Percentiles rank a stretch among this genome's conserved stretches.
Conservation (phyloP, 2,113 vertebrate genomes). For the Neomonachus schauinslandi region DNA sequence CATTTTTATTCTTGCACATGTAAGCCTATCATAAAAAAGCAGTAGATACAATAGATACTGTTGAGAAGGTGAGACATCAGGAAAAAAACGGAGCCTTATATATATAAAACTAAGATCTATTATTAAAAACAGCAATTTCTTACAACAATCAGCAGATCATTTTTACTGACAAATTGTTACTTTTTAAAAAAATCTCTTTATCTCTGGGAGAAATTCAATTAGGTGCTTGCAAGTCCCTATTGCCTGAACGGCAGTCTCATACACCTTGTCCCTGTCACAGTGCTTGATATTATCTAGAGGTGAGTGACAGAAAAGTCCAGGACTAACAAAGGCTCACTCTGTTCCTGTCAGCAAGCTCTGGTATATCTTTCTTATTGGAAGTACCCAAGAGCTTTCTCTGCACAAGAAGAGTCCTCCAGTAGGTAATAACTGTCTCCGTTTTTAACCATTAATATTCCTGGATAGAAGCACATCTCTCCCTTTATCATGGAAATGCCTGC, state of each 20-base stretch:
- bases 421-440: neutral
- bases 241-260: conserved; percentile 38
- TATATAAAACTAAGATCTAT: neutral
- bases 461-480: neutral
- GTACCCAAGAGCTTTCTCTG: conserved; percentile 51
- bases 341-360: conserved; percentile 59
- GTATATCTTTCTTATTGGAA: conserved; percentile 57
- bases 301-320: conserved; percentile 64
- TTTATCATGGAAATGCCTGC: conserved; percentile 65
- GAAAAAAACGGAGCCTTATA: neutral
- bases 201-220: conserved; percentile 61
- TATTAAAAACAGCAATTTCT: neutral
- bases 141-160: conserved; percentile 39
- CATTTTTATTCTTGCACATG: neutral
- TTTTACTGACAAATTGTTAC: conserved; percentile 49
- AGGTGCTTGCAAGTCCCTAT: neutral
- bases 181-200: neutral
- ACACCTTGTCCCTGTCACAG: conserved; percentile 56
- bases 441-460: conserved; percentile 53
- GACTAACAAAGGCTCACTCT: conserved; percentile 57
- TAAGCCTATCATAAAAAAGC: neutral
- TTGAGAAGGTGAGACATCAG: neutral
- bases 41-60: neutral
- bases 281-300: conserved; percentile 44
- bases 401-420: neutral